phyloP scores from a whole-genome alignment of 2,888 invertebrate genomes.

The Torymus aiolomorphi region DNA sequence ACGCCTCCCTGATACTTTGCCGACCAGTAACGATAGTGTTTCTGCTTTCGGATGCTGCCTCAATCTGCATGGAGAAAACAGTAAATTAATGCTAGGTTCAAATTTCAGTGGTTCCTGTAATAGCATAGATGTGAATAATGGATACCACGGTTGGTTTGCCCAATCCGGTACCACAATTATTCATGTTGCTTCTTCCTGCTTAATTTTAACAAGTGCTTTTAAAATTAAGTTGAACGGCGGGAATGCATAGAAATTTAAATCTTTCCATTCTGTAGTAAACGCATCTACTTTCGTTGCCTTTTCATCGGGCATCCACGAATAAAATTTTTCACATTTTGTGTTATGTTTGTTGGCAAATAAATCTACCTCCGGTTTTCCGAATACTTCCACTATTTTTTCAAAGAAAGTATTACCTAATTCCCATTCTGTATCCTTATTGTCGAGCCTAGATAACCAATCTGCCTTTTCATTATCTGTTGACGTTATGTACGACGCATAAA shows the following conservation, averaged over 20 bases:
- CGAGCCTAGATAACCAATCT: constrained; percentile 27
- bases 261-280: constrained; percentile 50
- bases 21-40: constrained; percentile 6
- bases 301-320: constrained; percentile 49
- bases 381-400: constrained; percentile 23
- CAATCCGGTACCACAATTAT: constrained; percentile 53
- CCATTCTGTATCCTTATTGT: constrained; percentile 54
- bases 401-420: constrained; percentile 47
- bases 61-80: too few species aligned
- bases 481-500: constrained; percentile 52
- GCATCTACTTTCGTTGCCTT: constrained; percentile 48
- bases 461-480: constrained; percentile 56
- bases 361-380: constrained; percentile 50
- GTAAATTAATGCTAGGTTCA: constrained; percentile 3
- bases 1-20: constrained; percentile 1
- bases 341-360: constrained; percentile 56
- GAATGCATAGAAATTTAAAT: constrained; percentile 50
- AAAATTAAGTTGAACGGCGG: constrained; percentile 44
- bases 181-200: constrained; percentile 39
- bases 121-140: too few species aligned
- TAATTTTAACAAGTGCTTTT: constrained; percentile 45
- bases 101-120: constrained; percentile 32
- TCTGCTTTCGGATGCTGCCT: neutral
- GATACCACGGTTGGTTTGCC: constrained; percentile 39
- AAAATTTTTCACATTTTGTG: too few species aligned